Evolutionary conservation across 1,140 invertebrate species (phyloP).

Genomic region (Vollenhovia emeryi): DNA sequence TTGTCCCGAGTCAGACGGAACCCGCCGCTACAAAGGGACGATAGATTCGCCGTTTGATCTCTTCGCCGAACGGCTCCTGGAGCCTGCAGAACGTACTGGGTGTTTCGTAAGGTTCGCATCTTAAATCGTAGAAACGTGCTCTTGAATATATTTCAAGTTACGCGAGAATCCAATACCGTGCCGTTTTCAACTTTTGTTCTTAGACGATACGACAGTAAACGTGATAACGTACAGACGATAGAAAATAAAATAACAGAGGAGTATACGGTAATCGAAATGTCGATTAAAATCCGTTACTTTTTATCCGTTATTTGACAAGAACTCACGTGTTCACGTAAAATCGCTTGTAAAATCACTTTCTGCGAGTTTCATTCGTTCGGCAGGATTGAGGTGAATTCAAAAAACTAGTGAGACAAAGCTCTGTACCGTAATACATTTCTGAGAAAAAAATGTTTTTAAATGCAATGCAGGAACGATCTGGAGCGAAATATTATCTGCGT

Average conservation of each 20-base stretch:
- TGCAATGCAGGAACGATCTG: not conserved
- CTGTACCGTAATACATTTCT: not conserved
- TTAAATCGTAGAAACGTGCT: not conserved
- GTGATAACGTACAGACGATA: not conserved
- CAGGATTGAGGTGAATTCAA: not conserved
- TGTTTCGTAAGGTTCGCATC: constrained; percentile 14
- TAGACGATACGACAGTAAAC: not conserved
- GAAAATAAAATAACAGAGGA: not conserved
- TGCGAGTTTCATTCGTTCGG: not conserved
- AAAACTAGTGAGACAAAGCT: not conserved
- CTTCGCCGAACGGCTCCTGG: constrained; percentile 6
- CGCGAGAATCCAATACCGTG: not conserved
- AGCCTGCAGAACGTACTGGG: constrained; percentile 16
- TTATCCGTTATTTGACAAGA: not conserved
- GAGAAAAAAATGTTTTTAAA: not conserved
- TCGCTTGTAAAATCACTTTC: not conserved
- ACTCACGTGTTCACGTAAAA: not conserved
- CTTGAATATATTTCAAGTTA: not conserved
- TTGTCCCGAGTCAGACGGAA: constrained; percentile 46
- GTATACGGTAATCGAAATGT: not conserved
- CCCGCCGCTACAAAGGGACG: constrained; percentile 37
- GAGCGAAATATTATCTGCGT: not conserved
- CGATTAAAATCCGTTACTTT: not conserved
- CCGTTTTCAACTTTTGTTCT: not conserved
- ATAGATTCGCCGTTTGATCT: constrained; percentile 54